Base-by-base conservation (phyloP, 2,888 invertebrate genomes). In the Vandiemenella viatica region DNA sequence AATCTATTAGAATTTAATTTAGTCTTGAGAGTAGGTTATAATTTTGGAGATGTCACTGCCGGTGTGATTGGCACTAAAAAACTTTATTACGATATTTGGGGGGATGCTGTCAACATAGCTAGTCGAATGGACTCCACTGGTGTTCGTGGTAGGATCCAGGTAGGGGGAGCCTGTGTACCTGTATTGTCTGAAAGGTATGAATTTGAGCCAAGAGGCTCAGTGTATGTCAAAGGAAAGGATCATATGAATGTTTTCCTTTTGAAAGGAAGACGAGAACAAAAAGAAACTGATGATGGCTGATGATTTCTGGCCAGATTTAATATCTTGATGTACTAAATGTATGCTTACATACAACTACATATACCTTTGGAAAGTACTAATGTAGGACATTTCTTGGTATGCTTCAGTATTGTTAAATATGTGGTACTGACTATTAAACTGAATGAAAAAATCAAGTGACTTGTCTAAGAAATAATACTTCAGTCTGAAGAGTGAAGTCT, bases 101-200 rank as follows among this genome's bases (percentile, higher is more conserved):
- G 96, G 0, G 96, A 97, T 65, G 91, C 96, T 0, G 96, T 97
- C 0, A 97, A 97, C 65, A 92, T 96, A 50, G 91, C 96, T 0
- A 90, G 90, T 6, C 74, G 96, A 47, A 97, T 97, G 97, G 96
- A 97, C 66, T 89, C 91, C 0, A 96, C 95, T 0, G 96, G 96
- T 0, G 80, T 93, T 8, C 75, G 82, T 4, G 86, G 89, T 50
- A 72, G 83, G 44, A 86, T 93, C 56, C 90, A 90, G 63, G 76
- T 88, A 3, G 83, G 87, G 13, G 83, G 83, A 59, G 77, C 80
- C 49, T 85, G 85, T 59, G 66, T 87, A 40, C 67, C 76, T 0
- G 73, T 81, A 15, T 71, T 97, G 26, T 72, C 78, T 26, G 72
- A 76, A 15, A 71, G 74, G 58, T 97, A 89, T 65, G 81, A 84